Conservation (phyloP, 2,113 vertebrate genomes). For the Emberiza fucata region DNA sequence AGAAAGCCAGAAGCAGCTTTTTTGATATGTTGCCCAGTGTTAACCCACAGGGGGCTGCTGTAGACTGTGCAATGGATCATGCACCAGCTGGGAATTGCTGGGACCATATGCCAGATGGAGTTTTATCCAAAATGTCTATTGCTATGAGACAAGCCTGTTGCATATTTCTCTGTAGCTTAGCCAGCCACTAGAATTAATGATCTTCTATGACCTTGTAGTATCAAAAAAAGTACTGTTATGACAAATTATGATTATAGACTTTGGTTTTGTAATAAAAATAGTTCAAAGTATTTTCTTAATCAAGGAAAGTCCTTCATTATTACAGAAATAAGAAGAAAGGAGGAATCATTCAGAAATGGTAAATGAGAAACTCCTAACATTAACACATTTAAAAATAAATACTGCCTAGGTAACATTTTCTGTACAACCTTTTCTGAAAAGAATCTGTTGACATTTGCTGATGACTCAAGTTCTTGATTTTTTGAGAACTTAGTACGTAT, state of each 20-base stretch:
- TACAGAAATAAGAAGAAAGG: not conserved
- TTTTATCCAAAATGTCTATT: not conserved
- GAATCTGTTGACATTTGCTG: not conserved
- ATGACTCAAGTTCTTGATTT: not conserved
- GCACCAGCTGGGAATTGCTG: constrained; percentile 12
- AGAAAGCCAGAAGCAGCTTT: not conserved
- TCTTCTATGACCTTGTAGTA: not conserved
- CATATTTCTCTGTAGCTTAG: not conserved
- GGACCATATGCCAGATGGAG: not conserved
- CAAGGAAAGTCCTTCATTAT: not conserved
- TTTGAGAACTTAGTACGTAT: not conserved
- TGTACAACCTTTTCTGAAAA: not conserved
- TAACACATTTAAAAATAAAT: not conserved
- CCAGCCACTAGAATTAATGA: not conserved
- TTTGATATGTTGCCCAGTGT: constrained; percentile 14
- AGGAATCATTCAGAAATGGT: not conserved
- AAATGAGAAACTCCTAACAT: not conserved
- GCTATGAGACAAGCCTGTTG: constrained; percentile 6
- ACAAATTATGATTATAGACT: not conserved
- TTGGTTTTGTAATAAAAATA: not conserved
- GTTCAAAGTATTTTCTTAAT: not conserved
- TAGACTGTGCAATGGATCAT: constrained; percentile 10
- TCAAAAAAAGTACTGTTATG: not conserved
- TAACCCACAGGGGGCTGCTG: constrained; percentile 14
- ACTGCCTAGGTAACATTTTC: not conserved